These are phyloP conservation scores for Liopterus haemorrhoidalis DNA, from an alignment of 2,888 invertebrate genomes.

Conservation along the genomic window DNA sequence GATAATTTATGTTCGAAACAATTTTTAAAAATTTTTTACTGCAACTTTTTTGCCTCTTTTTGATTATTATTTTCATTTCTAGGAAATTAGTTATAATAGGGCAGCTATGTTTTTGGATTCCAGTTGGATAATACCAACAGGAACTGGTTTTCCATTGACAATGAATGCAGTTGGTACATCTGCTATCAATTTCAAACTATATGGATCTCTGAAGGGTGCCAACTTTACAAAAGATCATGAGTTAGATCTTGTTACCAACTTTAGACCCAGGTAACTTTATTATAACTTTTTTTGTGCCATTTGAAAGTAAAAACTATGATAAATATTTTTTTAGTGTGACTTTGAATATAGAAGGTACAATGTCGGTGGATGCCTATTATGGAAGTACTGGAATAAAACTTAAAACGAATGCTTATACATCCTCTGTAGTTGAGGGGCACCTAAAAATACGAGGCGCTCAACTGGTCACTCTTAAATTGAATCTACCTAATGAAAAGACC, in stretches of 20 bases:
- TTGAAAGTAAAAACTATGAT: too few relatives aligned
- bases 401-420: constrained; percentile 76
- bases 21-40: constrained; percentile 6
- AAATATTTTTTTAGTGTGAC: constrained; percentile 62
- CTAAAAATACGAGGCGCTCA: constrained; percentile 64
- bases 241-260: constrained; percentile 70
- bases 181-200: constrained; percentile 74
- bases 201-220: constrained; percentile 60
- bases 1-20: too few relatives aligned
- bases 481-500: constrained; percentile 75
- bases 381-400: constrained; percentile 79
- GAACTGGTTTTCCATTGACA: constrained; percentile 77
- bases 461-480: constrained; percentile 65
- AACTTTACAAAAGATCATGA: constrained; percentile 52
- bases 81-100: constrained; percentile 78
- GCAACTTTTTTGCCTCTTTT: constrained; percentile 12
- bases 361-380: constrained; percentile 77
- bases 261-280: constrained; percentile 65
- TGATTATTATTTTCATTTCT: constrained; percentile 35
- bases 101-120: constrained; percentile 82
- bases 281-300: constrained; percentile 27
- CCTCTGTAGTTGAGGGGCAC: constrained; percentile 70
- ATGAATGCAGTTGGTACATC: constrained; percentile 82
- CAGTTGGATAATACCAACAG: constrained; percentile 78
- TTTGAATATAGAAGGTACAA: constrained; percentile 74